A percentile compares a stretch with the other conserved stretches of the same genome.
Evolutionary conservation across 2,888 invertebrate genomes (phyloP).

Genomic region (Phorcus lineatus): DNA sequence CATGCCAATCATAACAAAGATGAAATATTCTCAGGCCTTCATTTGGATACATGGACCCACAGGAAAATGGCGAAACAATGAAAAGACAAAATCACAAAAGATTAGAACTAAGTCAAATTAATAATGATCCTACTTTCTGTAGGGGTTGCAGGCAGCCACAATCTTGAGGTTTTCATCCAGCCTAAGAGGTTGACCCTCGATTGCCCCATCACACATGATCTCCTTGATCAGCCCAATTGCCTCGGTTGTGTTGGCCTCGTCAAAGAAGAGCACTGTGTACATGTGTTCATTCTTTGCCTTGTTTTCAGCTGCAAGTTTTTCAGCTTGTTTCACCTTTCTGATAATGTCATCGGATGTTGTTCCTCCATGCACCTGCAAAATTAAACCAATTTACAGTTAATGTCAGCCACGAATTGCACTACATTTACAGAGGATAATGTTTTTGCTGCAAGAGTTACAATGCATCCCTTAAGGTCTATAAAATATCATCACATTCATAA

Average conservation of each 20-base stretch:
- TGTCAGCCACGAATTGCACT: too few species aligned
- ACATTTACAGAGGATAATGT: too few species aligned
- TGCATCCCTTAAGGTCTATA: too few species aligned
- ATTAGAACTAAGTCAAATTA: background rate
- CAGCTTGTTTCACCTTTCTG: conserved; percentile 61
- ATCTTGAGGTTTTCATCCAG: conserved; percentile 62
- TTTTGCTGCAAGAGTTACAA: too few species aligned
- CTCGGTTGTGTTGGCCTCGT: conserved; percentile 74
- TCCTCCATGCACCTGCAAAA: conserved; percentile 69
- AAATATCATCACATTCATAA: too few species aligned
- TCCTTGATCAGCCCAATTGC: conserved; percentile 72
- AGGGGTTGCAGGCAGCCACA: conserved; percentile 73
- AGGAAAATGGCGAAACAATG: too few species aligned
- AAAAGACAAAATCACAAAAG: too few species aligned
- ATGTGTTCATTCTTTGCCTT: conserved; percentile 26
- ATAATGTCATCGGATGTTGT: conserved; percentile 65
- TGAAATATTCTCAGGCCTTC: too few species aligned
- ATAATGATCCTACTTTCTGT: conserved; percentile 64
- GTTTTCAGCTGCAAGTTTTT: conserved; percentile 57
- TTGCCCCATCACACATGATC: conserved; percentile 70
- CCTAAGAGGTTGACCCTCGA: conserved; percentile 59
- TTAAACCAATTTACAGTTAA: background rate
- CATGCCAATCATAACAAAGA: too few species aligned
- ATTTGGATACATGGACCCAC: too few species aligned
- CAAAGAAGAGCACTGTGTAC: conserved; percentile 64